phyloP scores from a whole-genome alignment of 2,888 invertebrate species.

The Eupithecia abbreviata region DNA sequence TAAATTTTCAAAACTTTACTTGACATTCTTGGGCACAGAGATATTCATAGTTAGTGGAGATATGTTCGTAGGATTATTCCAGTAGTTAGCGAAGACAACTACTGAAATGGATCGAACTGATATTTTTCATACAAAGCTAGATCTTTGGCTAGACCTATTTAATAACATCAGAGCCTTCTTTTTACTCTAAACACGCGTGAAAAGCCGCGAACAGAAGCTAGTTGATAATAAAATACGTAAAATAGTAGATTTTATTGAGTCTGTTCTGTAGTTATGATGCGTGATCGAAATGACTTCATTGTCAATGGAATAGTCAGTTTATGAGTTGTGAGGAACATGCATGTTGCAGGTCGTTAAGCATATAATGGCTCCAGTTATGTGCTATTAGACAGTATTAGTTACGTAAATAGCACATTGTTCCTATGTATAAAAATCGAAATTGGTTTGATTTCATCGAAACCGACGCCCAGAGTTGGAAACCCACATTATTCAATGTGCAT shows the following conservation, averaged over 20 bases:
- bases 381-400: not conserved
- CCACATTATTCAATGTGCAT: conserved; percentile 7
- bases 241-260: not conserved
- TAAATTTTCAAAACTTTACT: no score
- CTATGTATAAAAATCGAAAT: not conserved
- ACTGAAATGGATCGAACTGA: no score
- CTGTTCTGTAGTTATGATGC: conserved; percentile 22
- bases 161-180: no score
- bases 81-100: no score
- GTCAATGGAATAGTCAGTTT: conserved; percentile 29
- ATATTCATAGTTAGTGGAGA: no score
- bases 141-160: no score
- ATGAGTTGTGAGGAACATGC: conserved; percentile 28
- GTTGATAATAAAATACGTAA: no score
- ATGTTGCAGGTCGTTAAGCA: conserved; percentile 32
- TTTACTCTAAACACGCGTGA: not conserved
- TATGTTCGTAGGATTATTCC: no score
- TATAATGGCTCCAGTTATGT: conserved; percentile 19
- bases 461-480: not conserved
- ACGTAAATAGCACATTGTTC: conserved; percentile 13
- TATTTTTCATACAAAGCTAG: no score
- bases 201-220: no score
- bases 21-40: no score
- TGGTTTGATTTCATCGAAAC: not conserved
- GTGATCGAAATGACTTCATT: conserved; percentile 38